phyloP scores from a whole-genome alignment of 1,140 invertebrate species.

The Heliothis subflexa region DNA sequence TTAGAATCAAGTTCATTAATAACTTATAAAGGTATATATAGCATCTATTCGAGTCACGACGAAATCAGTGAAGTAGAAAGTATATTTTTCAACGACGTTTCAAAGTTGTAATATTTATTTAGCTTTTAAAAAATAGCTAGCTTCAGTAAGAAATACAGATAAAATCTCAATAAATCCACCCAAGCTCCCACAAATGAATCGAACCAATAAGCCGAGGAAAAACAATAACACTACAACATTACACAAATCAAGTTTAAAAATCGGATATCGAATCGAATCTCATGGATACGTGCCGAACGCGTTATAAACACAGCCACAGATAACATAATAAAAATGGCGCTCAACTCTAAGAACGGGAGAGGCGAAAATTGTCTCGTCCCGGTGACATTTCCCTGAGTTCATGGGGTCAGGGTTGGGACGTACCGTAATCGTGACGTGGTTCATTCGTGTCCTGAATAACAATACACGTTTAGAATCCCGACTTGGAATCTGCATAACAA shows the following conservation, averaged over 20 bases:
- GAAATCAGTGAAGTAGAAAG: slow-evolving; percentile 1
- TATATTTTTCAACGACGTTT: not conserved
- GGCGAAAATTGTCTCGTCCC: slow-evolving; percentile 60
- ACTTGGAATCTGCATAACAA: slow-evolving; percentile 66
- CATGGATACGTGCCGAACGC: slow-evolving; percentile 12
- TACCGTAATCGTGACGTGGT: slow-evolving; percentile 64
- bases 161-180: not conserved
- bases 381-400: slow-evolving; percentile 76
- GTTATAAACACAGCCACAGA: slow-evolving; percentile 26
- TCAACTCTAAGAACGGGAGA: slow-evolving; percentile 29
- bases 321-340: slow-evolving; percentile 36
- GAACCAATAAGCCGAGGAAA: not conserved
- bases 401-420: slow-evolving; percentile 75
- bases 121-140: not conserved
- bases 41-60: slow-evolving; percentile 5
- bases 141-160: not conserved
- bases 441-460: slow-evolving; percentile 68
- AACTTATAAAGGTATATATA: not conserved
- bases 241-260: slow-evolving; percentile 26
- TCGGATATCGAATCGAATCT: slow-evolving; percentile 34
- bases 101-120: no score
- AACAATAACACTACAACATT: slow-evolving; percentile 11
- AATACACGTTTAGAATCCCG: slow-evolving; percentile 66
- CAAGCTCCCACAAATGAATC: not conserved
- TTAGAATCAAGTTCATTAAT: slow-evolving; percentile 11